Base-by-base conservation (phyloP, 2,888 invertebrate species). In the Cantharis rufa region DNA sequence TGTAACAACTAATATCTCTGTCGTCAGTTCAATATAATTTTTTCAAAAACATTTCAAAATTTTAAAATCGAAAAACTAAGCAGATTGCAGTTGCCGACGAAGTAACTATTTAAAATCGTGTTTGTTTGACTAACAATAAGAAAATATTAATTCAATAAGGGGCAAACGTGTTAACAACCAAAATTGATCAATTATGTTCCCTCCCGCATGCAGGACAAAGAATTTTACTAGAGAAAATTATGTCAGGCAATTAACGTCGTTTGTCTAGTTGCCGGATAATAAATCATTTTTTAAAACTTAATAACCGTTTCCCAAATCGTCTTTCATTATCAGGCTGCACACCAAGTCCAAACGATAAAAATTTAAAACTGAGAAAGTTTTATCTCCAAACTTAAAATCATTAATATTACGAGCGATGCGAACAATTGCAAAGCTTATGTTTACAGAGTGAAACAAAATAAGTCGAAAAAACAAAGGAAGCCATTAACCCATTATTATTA, bases 251-350 rank as follows among this genome's bases (percentile, higher is more conserved):
- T 66, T 66, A 66, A 66, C 24, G 64, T 66, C 16, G 64, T 66
- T 66, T 66, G 64, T 66, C 21, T 66, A 48, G 48, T 48, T 48
- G 5, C 3, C n/a, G 21, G 18, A 66, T 66, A 66, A 66, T 66
- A 66, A 66, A 66, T 66, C 64, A 66, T 66, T 66, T 66, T 48
- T 66, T 66, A 21, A 66, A 24, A 66, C 64, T 66, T 66, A 66
- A 66, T 66, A 66, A 66, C 9, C 64, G n/a, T 48, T 66, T 66
- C 64, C 32, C 64, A 66, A 66, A 18, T 66, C 21, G 21, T 66
- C 64, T 24, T 66, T 66, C 64, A 66, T 66, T 66, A 66, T 66
- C 18, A 66, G 24, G 24, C 64, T 66, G 21, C 24, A 66, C 24
- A 66, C 24, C 64, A 66, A 66, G 18, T 66, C 64, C 9, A 21